These are phyloP conservation scores for Drosophila kanekoi DNA, from an alignment of 2,888 invertebrate genomes.

Conservation along the genomic window DNA sequence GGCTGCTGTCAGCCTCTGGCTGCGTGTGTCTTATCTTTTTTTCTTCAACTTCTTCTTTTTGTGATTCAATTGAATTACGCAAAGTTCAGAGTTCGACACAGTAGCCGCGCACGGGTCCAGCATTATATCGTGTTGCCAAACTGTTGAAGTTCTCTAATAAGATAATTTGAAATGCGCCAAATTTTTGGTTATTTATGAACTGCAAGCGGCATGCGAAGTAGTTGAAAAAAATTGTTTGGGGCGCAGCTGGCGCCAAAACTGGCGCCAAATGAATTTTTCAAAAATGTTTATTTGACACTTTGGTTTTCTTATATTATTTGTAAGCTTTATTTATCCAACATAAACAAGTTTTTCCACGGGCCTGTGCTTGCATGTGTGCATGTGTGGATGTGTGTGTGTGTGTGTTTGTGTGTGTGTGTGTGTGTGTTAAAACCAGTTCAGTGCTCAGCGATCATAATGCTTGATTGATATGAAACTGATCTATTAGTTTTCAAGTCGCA, in stretches of 20 bases:
- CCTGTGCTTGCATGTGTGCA: neutral
- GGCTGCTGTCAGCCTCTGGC: conserved; percentile 13
- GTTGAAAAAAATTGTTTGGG: conserved; percentile 26
- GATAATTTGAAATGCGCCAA: conserved; percentile 55
- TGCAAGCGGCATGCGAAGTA: conserved; percentile 27
- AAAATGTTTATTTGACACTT: conserved; percentile 66
- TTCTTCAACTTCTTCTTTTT: neutral
- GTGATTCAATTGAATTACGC: conserved; percentile 46
- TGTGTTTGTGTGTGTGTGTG: conserved; percentile 10
- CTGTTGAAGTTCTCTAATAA: conserved; percentile 52
- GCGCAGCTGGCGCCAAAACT: conserved; percentile 53
- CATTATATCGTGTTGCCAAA: conserved; percentile 21
- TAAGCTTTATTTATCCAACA: conserved; percentile 6
- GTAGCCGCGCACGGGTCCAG: conserved; percentile 22
- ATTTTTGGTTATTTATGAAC: conserved; percentile 52
- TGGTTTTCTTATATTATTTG: neutral
- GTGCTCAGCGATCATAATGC: conserved; percentile 51
- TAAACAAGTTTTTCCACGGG: conserved; percentile 50
- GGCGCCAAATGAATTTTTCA: conserved; percentile 67
- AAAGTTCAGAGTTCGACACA: conserved; percentile 63
- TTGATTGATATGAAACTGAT: conserved; percentile 76
- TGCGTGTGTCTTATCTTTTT: neutral
- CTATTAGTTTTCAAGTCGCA: conserved; percentile 65
- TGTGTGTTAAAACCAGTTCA: conserved; percentile 59
- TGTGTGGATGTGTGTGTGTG: conserved; percentile 18